phyloP scores from a whole-genome alignment of 2,113 vertebrate genomes.

The Tichodroma muraria region DNA sequence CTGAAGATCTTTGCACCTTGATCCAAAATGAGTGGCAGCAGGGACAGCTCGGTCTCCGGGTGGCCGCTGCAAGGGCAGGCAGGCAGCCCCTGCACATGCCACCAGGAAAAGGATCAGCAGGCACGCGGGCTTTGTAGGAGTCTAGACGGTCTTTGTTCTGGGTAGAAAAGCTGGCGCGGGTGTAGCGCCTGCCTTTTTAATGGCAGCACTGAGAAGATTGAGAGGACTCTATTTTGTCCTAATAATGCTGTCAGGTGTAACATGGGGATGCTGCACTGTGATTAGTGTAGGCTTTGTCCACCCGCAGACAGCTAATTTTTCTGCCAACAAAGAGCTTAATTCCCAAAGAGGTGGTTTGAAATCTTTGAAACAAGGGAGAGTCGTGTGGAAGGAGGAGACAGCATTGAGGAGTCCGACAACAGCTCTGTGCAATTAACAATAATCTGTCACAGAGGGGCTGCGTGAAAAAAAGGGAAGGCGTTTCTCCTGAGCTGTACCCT shows the following conservation, averaged over 20 bases:
- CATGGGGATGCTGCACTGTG: slow-evolving; percentile 36
- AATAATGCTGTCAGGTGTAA: slow-evolving; percentile 59
- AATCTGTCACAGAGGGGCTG: slow-evolving; percentile 21
- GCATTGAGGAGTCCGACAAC: background rate
- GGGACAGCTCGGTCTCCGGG: accelerated
- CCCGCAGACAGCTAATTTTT: slow-evolving; percentile 70
- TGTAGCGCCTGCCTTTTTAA: background rate
- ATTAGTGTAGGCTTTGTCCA: slow-evolving; percentile 62
- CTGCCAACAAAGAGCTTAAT: slow-evolving; percentile 60
- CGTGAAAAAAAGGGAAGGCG: background rate
- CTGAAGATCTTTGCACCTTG: background rate
- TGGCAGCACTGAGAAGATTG: slow-evolving; percentile 25
- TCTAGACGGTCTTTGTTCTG: slow-evolving; percentile 40
- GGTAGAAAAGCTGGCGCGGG: background rate
- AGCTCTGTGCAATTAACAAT: slow-evolving; percentile 51
- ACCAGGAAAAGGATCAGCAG: background rate
- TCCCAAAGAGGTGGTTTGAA: slow-evolving; percentile 63
- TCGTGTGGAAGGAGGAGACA: slow-evolving; percentile 46
- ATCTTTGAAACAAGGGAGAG: slow-evolving; percentile 59
- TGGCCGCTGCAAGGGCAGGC: background rate
- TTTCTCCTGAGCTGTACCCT: slow-evolving; percentile 39
- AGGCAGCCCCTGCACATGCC: background rate
- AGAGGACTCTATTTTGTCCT: slow-evolving; percentile 53
- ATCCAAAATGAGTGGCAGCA: background rate
- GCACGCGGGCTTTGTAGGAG: background rate